Base-by-base conservation (phyloP, 2,113 vertebrate genomes). In the Tragelaphus scriptus region DNA sequence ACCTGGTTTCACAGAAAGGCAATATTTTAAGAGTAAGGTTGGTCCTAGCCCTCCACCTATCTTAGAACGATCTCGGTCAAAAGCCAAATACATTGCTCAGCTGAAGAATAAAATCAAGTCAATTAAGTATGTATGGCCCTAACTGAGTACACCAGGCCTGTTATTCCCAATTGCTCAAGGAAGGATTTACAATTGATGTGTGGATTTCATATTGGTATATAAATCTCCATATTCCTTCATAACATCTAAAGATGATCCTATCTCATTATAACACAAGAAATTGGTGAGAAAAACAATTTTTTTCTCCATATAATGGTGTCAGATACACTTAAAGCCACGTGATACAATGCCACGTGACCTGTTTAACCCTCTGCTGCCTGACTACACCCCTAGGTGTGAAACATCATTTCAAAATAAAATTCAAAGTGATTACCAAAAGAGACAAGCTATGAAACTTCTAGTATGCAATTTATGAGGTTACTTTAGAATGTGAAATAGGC, bases 11-110 rank as follows among this genome's bases (percentile, higher is more conserved):
- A 98, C 97, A 97, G 96, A 96, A 97, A 96, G 93, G 95, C 94
- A 97, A 36, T 98, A 97, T 98, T 98, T 97, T 94, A 97, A 98
- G 95, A 98, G 88, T 96, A 98, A 98, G 97, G 91, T 98, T 97
- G 97, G 97, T 98, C 56, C 95, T 98, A 98, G 95, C 56, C 94
- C 93, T 98, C 75, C 95, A 96, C 96, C 90, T 94, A 97, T 96
- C 61, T 95, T 95, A 96, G 95, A 97, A 92, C 23, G 15, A 13
- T 81, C 15, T 71, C 9, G 94, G 97, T 98, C 91, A 98, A 98
- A 98, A 98, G 97, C 91, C 97, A 98, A 97, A 97, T 97, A 97
- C 88, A 92, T 90, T 96, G 56, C 96, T 97, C 96, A 98, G 95
- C 92, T 96, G 88, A 98, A 85, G 55, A 93, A 97, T 95, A 96